These are phyloP conservation scores for Nymphalis urticae DNA, from an alignment of 2,888 invertebrate species.

Conservation along the genomic window DNA sequence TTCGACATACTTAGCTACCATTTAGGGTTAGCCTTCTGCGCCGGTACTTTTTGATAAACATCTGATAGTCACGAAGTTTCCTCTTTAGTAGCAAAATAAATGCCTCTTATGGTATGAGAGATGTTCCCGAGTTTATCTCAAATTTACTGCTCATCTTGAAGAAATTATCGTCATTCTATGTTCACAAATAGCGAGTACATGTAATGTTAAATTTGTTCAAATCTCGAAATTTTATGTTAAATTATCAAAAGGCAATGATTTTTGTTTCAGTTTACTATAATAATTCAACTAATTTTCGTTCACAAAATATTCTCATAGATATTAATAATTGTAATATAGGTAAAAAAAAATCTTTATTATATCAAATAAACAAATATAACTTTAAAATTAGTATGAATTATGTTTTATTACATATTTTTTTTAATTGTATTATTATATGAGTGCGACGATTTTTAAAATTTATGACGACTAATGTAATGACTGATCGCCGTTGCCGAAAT, in stretches of 20 bases:
- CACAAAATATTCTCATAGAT: neutral
- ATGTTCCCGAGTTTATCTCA: constrained; percentile 42
- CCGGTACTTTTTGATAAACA: constrained; percentile 46
- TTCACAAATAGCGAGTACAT: constrained; percentile 34
- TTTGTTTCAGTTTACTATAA: neutral
- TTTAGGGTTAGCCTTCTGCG: constrained; percentile 46
- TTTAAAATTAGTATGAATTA: no score
- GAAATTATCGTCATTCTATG: constrained; percentile 37
- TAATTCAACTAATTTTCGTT: neutral
- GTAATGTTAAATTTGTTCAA: constrained; percentile 25
- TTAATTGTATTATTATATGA: no score
- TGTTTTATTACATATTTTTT: no score
- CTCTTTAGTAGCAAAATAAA: constrained; percentile 47
- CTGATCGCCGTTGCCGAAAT: constrained; percentile 19
- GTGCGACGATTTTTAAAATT: no score
- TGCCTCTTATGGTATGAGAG: constrained; percentile 45
- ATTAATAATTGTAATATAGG: no score
- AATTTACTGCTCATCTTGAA: constrained; percentile 39
- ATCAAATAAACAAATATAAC: no score
- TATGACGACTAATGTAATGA: constrained; percentile 2
- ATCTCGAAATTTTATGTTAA: neutral
- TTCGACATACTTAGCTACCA: constrained; percentile 45
- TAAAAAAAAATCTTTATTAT: no score
- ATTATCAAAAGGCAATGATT: neutral
- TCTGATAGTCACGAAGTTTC: constrained; percentile 45